Evolutionary conservation across 2,113 vertebrate species (phyloP).

Genomic region (Gila orcuttii): DNA sequence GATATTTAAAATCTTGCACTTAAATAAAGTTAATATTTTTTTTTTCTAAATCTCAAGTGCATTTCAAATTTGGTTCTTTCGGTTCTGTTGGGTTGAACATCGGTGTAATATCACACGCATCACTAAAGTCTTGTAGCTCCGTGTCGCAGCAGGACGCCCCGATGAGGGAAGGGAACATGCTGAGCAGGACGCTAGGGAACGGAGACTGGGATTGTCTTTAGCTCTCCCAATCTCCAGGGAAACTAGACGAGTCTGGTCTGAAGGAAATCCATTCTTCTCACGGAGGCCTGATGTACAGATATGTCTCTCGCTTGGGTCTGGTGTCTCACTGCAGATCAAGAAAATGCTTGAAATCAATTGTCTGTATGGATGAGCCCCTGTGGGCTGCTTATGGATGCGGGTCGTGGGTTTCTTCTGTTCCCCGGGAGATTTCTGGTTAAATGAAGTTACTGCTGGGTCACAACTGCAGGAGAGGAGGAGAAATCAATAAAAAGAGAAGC

Average conservation of each 20-base stretch:
- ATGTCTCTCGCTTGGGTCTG: background rate
- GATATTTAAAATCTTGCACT: background rate
- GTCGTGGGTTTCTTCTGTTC: constrained; percentile 1
- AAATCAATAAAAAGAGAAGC: constrained; percentile 14
- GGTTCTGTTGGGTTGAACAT: background rate
- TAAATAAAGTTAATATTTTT: background rate
- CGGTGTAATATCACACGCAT: no score
- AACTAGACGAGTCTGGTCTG: background rate
- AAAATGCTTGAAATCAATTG: constrained; percentile 3
- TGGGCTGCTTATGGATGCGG: background rate
- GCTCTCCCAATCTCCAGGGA: background rate
- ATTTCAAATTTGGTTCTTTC: background rate
- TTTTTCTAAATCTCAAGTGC: background rate
- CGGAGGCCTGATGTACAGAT: background rate
- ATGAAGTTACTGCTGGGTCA: constrained; percentile 22
- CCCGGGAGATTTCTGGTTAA: constrained; percentile 25
- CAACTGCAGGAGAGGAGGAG: constrained; percentile 1
- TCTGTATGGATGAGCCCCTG: background rate
- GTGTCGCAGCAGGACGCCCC: background rate
- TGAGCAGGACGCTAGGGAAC: background rate
- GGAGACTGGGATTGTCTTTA: background rate
- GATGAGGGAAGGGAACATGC: background rate
- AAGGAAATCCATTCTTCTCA: background rate
- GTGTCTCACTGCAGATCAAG: background rate
- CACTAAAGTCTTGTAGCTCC: background rate